These are phyloP conservation scores for Oncorhynchus gorbuscha DNA, from an alignment of 2,113 vertebrate genomes.

Conservation along the genomic window DNA sequence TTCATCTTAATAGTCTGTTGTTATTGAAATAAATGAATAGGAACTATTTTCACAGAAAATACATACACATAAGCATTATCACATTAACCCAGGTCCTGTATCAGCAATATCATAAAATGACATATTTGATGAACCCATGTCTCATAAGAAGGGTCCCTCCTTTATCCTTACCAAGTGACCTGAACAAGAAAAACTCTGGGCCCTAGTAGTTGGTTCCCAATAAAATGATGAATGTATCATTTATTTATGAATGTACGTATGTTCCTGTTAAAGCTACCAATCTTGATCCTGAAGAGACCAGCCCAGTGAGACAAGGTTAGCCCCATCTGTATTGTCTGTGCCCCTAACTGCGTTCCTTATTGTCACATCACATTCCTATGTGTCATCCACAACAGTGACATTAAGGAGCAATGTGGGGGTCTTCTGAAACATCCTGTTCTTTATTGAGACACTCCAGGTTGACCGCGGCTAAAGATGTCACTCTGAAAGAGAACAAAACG, in stretches of 20 bases:
- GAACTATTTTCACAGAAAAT: slow-evolving; percentile 45
- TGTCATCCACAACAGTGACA: slow-evolving; percentile 22
- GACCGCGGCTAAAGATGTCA: slow-evolving; percentile 48
- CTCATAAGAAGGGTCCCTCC: neutral
- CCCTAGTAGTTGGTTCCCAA: too few relatives aligned
- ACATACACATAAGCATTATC: slow-evolving; percentile 46
- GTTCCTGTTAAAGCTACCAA: neutral
- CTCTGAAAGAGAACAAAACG: slow-evolving; percentile 51
- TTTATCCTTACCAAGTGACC: neutral
- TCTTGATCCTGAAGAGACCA: slow-evolving; percentile 28
- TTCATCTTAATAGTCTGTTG: slow-evolving; percentile 70
- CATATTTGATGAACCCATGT: neutral
- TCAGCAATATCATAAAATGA: neutral
- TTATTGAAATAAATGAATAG: slow-evolving; percentile 58
- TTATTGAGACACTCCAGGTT: slow-evolving; percentile 50
- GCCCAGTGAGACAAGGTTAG: too few relatives aligned
- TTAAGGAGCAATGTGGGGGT: slow-evolving; percentile 25
- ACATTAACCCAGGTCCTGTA: slow-evolving; percentile 7
- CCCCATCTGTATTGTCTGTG: slow-evolving; percentile 32
- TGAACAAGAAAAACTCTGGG: neutral
- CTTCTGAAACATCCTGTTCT: slow-evolving; percentile 55
- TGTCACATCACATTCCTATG: slow-evolving; percentile 53
- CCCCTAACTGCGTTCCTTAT: slow-evolving; percentile 43
- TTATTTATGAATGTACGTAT: neutral
- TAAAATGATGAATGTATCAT: too few relatives aligned